Conservation (phyloP, 92 coral and sea anemone species). For the Phenganax stokvisi region DNA sequence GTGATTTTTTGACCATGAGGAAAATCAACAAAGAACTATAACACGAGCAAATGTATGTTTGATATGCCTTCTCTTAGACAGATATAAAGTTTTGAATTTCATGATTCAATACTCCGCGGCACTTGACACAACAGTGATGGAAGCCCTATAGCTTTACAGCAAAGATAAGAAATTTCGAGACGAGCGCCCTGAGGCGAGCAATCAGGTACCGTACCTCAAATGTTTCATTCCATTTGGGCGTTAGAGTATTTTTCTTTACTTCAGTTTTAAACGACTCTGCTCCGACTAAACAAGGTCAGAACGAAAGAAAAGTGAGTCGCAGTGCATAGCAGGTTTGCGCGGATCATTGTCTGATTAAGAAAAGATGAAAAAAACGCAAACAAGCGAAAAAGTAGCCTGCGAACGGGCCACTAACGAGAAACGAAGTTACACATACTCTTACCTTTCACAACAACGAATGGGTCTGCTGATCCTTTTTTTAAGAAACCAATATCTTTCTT, state of each 20-base stretch:
- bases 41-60: not conserved
- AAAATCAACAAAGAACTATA: constrained; percentile 86
- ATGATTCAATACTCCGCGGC: not conserved
- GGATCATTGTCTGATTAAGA: no score
- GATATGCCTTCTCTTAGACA: not conserved
- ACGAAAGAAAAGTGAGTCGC: not conserved
- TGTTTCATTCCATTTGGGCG: constrained; percentile 92
- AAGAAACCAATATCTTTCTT: constrained; percentile 89
- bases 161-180: no score
- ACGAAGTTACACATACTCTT: not conserved
- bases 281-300: constrained; percentile 56
- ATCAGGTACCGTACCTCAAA: constrained; percentile 65
- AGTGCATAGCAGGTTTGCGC: no score
- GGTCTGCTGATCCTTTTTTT: constrained; percentile 92
- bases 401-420: not conserved
- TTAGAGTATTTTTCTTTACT: constrained; percentile 74
- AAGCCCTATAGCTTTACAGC: no score
- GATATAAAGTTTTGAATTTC: not conserved
- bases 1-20: constrained; percentile 92
- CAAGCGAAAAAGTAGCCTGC: not conserved
- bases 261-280: constrained; percentile 80
- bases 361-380: not conserved
- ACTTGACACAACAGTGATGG: no score
- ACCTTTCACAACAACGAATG: constrained; percentile 83
- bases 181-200: no score